These are phyloP conservation scores for Seriola aureovittata DNA, from an alignment of 2,113 vertebrate species.

Conservation along the genomic window DNA sequence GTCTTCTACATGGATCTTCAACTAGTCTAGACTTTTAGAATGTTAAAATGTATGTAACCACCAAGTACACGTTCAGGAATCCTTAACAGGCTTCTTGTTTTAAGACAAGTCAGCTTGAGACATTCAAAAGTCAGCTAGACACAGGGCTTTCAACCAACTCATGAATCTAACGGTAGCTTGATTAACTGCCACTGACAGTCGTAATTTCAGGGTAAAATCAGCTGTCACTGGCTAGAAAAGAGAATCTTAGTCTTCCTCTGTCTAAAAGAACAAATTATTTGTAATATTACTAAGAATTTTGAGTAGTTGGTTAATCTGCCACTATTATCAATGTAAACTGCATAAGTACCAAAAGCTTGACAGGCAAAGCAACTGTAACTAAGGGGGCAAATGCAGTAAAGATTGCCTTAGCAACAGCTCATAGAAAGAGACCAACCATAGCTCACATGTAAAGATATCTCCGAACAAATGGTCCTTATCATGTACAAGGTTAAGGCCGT, in stretches of 20 bases:
- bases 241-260: neutral
- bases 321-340: too few relatives aligned
- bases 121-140: neutral
- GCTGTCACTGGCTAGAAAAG: too few relatives aligned
- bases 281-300: too few relatives aligned
- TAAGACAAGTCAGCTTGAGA: neutral
- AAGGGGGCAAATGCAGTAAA: neutral
- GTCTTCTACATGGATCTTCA: too few relatives aligned
- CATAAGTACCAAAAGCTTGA: neutral
- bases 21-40: too few relatives aligned
- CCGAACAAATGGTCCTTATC: conserved; percentile 26
- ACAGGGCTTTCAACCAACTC: neutral
- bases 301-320: neutral
- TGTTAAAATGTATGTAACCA: too few relatives aligned
- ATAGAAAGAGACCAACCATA: neutral
- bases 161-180: neutral
- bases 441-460: conserved; percentile 10
- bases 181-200: neutral
- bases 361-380: neutral
- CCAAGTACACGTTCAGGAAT: too few relatives aligned
- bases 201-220: neutral
- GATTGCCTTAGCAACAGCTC: neutral
- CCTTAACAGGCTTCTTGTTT: too few relatives aligned
- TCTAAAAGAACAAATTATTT: too few relatives aligned
- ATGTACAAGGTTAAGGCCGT: conserved; percentile 10